A percentile compares a stretch with the other conserved stretches of the same genome.
phyloP scores from a whole-genome alignment of 2,113 vertebrate species.

The Myotis yumanensis region DNA sequence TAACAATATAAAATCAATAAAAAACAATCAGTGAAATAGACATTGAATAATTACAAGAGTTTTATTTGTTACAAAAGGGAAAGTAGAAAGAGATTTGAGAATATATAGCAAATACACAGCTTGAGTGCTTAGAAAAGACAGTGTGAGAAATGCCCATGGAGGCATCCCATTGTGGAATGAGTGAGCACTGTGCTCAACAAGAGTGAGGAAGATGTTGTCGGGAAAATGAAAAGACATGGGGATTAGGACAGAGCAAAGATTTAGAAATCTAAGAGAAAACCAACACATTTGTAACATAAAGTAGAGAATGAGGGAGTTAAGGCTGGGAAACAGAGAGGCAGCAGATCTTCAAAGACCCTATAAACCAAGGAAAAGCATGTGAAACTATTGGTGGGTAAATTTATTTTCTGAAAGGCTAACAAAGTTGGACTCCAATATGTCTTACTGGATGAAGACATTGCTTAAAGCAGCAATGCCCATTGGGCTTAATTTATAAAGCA shows the following conservation, averaged over 20 bases:
- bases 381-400: not conserved
- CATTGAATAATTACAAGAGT: not conserved
- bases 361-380: not conserved
- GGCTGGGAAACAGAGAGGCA: not conserved
- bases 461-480: slow-evolving; percentile 49
- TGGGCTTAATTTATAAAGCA: slow-evolving; percentile 73
- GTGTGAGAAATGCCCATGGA: not conserved
- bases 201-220: not conserved
- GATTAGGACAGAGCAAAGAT: not conserved
- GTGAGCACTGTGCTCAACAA: not conserved
- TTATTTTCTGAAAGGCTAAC: slow-evolving; percentile 60
- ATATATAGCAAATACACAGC: not conserved
- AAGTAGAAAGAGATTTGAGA: not conserved
- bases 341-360: not conserved
- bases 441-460: slow-evolving; percentile 48
- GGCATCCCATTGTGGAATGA: not conserved
- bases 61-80: not conserved
- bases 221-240: not conserved
- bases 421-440: slow-evolving; percentile 39
- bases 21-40: not conserved
- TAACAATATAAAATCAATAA: not conserved
- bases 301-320: not conserved
- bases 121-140: not conserved
- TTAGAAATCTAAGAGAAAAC: not conserved
- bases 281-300: not conserved